These are phyloP conservation scores for Hoplostethus atlanticus DNA, from an alignment of 2,797 vertebrate genomes.

Conservation along the genomic window DNA sequence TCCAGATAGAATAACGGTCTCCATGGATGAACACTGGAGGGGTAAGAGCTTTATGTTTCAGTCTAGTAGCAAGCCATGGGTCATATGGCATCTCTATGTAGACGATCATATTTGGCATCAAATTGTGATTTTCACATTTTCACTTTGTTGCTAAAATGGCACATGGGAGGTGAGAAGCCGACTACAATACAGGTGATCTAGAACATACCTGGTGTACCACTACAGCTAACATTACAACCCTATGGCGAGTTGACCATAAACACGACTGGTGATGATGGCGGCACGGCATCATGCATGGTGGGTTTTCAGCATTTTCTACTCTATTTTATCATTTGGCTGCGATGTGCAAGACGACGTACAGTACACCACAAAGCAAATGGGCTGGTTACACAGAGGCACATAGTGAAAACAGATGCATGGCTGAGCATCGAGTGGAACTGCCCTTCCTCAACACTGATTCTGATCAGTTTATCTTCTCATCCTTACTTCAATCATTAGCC, in stretches of 20 bases:
- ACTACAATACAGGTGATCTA: constrained; percentile 32
- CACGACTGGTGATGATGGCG: constrained; percentile 47
- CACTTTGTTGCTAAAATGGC: constrained; percentile 51
- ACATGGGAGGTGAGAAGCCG: constrained; percentile 42
- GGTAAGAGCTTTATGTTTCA: constrained; percentile 50
- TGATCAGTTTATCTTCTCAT: constrained; percentile 29
- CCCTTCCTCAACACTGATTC: constrained; percentile 13
- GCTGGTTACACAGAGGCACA: constrained; percentile 72
- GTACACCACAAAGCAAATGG: constrained; percentile 73
- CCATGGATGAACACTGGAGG: constrained; percentile 34
- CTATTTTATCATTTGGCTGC: constrained; percentile 45
- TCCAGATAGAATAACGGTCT: constrained; percentile 33
- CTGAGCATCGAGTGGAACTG: constrained; percentile 39
- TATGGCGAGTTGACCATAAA: constrained; percentile 41
- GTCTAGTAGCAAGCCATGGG: constrained; percentile 56
- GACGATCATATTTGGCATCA: constrained; percentile 78
- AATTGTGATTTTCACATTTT: constrained; percentile 40
- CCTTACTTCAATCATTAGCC: constrained; percentile 12
- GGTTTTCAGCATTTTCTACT: constrained; percentile 33
- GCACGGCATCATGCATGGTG: constrained; percentile 60
- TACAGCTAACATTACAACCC: constrained; percentile 52
- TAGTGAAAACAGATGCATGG: constrained; percentile 68
- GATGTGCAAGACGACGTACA: constrained; percentile 69
- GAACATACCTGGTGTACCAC: constrained; percentile 38
- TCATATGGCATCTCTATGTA: constrained; percentile 37